Evolutionary conservation across 2,888 invertebrate genomes (phyloP).

Genomic region (Cremastobaeus sp.): DNA sequence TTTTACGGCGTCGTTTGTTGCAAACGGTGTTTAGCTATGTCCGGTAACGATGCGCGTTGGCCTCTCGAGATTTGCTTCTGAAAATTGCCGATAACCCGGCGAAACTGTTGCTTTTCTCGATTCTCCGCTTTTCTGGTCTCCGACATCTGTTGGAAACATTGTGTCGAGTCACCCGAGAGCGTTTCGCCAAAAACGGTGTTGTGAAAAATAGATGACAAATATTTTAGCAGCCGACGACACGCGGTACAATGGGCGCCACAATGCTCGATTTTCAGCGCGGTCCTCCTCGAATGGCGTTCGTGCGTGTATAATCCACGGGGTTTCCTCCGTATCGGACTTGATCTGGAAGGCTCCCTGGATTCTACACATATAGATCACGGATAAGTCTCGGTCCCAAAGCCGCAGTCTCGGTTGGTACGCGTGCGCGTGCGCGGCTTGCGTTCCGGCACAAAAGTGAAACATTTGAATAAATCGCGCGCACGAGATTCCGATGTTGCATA

Average conservation of each 20-base stretch:
- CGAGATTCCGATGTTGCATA: constrained; percentile 18
- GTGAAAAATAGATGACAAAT: constrained; percentile 61
- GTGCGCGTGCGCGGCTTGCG: no score
- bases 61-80: no score
- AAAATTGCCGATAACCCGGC: no score
- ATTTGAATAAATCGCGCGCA: constrained; percentile 32
- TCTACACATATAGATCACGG: constrained; percentile 66
- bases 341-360: constrained; percentile 69
- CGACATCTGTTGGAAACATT: no score
- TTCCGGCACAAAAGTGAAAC: constrained; percentile 40
- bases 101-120: no score
- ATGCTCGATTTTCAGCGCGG: constrained; percentile 71
- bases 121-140: no score
- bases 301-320: constrained; percentile 71
- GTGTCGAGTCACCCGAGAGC: constrained; percentile 14
- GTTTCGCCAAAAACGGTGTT: constrained; percentile 35
- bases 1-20: no score
- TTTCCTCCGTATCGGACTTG: constrained; percentile 67
- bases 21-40: no score
- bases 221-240: constrained; percentile 62
- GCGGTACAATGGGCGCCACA: constrained; percentile 62
- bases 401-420: constrained; percentile 57
- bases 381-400: constrained; percentile 62
- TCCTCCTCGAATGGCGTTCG: constrained; percentile 64
- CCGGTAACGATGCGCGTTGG: no score